Evolutionary conservation across 2,888 invertebrate genomes (phyloP).

Genomic region (Himalopsyche kuldschensis): DNA sequence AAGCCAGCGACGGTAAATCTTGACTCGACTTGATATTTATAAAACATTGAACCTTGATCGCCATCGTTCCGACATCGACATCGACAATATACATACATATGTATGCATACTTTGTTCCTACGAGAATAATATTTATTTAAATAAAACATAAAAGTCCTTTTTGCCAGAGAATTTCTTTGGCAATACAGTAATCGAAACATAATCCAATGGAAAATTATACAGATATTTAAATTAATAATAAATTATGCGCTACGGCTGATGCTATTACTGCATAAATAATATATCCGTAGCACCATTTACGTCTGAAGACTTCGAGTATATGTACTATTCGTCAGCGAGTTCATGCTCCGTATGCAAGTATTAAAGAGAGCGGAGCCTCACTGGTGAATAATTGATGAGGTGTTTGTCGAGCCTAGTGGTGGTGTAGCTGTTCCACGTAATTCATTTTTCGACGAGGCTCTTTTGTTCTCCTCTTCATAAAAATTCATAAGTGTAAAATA

Average conservation of each 20-base stretch:
- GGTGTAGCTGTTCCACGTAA: conserved; percentile 3
- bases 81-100: too few relatives aligned
- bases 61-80: too few relatives aligned
- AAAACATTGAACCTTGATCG: too few relatives aligned
- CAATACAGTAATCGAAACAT: too few relatives aligned
- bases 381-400: conserved; percentile 20
- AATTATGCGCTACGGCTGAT: background rate
- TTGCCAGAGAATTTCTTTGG: too few relatives aligned
- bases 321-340: background rate
- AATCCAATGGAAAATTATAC: background rate
- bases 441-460: conserved; percentile 15
- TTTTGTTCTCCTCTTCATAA: background rate
- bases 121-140: too few relatives aligned
- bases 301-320: background rate
- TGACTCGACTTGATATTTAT: too few relatives aligned
- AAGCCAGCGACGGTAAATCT: too few relatives aligned
- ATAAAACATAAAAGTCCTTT: too few relatives aligned
- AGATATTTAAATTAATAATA: background rate
- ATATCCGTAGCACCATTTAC: background rate
- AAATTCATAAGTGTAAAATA: background rate
- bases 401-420: conserved; percentile 18
- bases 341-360: conserved; percentile 4
- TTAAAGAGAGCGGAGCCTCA: background rate
- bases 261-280: background rate
- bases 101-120: too few relatives aligned